Percentiles rank a stretch among this genome's conserved stretches.
phyloP scores from a whole-genome alignment of 2,888 invertebrate genomes.

The Amblyjoppa proteus region DNA sequence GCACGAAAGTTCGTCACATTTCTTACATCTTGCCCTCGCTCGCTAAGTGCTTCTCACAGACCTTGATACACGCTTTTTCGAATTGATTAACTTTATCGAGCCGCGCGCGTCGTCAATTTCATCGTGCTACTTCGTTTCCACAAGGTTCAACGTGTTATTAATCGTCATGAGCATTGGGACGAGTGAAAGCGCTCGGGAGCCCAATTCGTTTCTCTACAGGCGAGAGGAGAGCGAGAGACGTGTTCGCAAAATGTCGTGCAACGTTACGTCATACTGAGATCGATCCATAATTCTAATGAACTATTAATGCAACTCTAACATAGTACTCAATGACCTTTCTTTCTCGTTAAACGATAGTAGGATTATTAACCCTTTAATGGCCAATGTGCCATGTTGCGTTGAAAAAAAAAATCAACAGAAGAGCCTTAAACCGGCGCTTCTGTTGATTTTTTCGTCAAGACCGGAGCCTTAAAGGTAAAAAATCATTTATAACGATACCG shows the following conservation, averaged over 20 bases:
- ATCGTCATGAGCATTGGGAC: conserved; percentile 37
- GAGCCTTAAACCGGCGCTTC: too few species aligned
- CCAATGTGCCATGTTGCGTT: neutral
- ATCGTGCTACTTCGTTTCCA: conserved; percentile 25
- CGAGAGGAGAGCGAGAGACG: conserved; percentile 29
- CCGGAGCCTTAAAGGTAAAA: neutral
- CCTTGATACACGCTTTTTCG: conserved; percentile 7
- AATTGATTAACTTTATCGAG: conserved; percentile 41
- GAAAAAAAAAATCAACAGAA: neutral
- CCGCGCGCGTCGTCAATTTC: conserved; percentile 28
- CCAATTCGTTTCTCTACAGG: conserved; percentile 4
- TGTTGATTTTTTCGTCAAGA: too few species aligned
- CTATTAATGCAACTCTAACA: neutral
- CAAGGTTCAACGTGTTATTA: conserved; percentile 6
- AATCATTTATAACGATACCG: neutral
- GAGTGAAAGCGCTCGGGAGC: conserved; percentile 8
- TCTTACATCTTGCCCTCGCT: neutral
- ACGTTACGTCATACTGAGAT: conserved; percentile 38
- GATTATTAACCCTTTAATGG: neutral
- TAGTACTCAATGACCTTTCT: neutral
- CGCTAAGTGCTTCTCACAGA: conserved; percentile 26
- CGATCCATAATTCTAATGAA: conserved; percentile 22
- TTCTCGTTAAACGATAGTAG: neutral
- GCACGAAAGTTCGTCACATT: neutral
- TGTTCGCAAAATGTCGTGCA: conserved; percentile 48